phyloP scores from a whole-genome alignment of 2,797 vertebrate species.

The Erethizon dorsatum region DNA sequence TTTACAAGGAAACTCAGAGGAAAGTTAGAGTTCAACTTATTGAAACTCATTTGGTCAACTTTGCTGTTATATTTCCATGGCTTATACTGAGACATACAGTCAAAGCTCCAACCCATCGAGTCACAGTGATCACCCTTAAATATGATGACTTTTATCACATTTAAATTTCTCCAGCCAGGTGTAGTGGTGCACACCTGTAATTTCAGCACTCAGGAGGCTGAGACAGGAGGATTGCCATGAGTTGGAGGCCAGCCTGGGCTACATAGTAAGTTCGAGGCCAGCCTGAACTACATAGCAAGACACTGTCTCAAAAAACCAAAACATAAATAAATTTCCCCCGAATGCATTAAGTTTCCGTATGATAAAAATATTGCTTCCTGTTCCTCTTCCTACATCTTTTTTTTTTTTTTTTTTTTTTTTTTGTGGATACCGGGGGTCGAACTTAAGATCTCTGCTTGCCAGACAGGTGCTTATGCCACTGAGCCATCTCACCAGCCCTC shows the following conservation, averaged over 20 bases:
- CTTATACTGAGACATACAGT: not conserved
- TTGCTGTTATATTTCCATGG: not conserved
- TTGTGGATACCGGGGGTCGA: no score
- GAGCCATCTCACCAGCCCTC: no score
- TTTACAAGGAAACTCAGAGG: constrained; percentile 42
- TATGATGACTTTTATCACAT: constrained; percentile 19
- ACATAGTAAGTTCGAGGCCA: not conserved
- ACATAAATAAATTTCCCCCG: not conserved
- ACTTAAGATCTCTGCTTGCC: no score
- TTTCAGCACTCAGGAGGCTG: not conserved
- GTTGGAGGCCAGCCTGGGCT: not conserved
- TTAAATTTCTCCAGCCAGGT: not conserved
- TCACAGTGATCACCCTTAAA: not conserved
- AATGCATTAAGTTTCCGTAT: constrained; percentile 11
- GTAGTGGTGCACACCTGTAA: not conserved
- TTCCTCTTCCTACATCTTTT: not conserved
- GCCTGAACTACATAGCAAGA: not conserved
- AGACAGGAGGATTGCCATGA: not conserved
- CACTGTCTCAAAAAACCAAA: not conserved
- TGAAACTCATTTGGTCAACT: not conserved
- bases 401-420: no score
- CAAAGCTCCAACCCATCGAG: not conserved
- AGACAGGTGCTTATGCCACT: no score
- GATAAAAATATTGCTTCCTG: not conserved
- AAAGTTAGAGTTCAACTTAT: not conserved